Conservation (phyloP, 2,797 vertebrate genomes). For the Eptatretus atami region DNA sequence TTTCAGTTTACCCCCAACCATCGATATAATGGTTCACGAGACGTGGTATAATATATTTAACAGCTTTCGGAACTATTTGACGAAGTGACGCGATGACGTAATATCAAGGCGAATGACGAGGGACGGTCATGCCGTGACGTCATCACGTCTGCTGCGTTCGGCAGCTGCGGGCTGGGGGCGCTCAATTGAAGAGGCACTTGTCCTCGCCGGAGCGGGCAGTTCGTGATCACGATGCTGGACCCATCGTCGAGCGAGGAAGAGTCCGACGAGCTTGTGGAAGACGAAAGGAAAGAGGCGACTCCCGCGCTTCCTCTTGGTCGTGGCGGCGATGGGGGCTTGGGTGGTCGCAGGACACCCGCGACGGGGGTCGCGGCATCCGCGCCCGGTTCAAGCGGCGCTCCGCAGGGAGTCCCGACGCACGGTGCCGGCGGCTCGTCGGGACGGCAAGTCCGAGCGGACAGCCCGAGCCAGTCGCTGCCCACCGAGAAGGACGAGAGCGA, state of each 20-base stretch:
- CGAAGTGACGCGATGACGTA: too few relatives aligned
- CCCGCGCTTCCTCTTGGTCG: background rate
- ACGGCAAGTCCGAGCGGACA: slow-evolving; percentile 11
- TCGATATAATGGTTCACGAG: too few relatives aligned
- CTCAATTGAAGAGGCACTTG: too few relatives aligned
- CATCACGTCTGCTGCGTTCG: too few relatives aligned
- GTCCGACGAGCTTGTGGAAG: background rate
- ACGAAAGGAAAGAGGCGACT: background rate
- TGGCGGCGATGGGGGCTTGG: slow-evolving; percentile 6
- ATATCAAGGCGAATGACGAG: too few relatives aligned
- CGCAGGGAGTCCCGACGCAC: background rate
- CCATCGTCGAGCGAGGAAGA: slow-evolving; percentile 44
- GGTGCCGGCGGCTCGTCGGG: background rate
- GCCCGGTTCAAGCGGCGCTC: slow-evolving; percentile 12
- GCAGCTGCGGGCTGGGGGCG: too few relatives aligned
- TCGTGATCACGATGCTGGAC: slow-evolving; percentile 38
- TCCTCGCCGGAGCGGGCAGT: background rate
- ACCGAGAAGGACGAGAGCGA: slow-evolving; percentile 87
- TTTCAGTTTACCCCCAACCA: too few relatives aligned
- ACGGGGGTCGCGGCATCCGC: slow-evolving; percentile 10
- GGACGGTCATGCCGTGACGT: too few relatives aligned
- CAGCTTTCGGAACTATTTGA: too few relatives aligned
- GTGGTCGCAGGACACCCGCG: slow-evolving; percentile 12
- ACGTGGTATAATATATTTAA: too few relatives aligned
- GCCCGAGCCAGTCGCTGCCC: slow-evolving; percentile 36